Evolutionary conservation across 2,797 vertebrate genomes (phyloP), one percentile per base, ranked within the genome.

Genomic region (Megaceryle alcyon): DNA sequence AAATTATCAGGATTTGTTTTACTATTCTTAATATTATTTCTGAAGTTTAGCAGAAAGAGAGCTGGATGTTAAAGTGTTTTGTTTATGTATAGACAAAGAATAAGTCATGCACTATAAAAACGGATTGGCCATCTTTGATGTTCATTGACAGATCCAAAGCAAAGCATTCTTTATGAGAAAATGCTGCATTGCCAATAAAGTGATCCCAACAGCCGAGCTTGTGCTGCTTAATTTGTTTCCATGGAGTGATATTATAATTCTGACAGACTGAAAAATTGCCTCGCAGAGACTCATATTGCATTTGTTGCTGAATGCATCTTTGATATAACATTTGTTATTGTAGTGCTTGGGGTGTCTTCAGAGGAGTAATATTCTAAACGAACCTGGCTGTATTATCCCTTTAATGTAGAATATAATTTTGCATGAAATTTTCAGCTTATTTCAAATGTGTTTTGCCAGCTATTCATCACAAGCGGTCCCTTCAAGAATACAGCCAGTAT

Each of bases 141-240:
- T 59, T 82, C 77, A 46, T 44, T 59, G 87, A 82, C 77, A 86
- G 68, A 86, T 66, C 82, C 37, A 57, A 95, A 95, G 86, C 51
- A 77, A 79, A 78, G 51, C 79, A 18, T 88, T 91, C 70, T 76
- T 85, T 82, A 88, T 80, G 76, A 95, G 92, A 77, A 93, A 93
- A 69, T 64, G 20, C 85, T 54, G 63, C 92, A 26, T 90, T 72
- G 81, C 86, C 96, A 96, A 96, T 94, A 96, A 96, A 95, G 83
- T 51, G 14, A 75, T 89, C 88, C 94, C 88, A 86, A 88, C 79
- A 92, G 92, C 85, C 54, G 5, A 43, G 92, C 76, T 86, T 68
- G 59, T 73, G 79, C 92, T 93, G 77, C 87, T 95, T 97, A 95
- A 95, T 97, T 95, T 95, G 94, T 97, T 97, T 97, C 97, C 90